Percentiles rank a stretch among this genome's conserved stretches.
These are phyloP conservation scores for Dolomedes plantarius DNA, from an alignment of 2,888 invertebrate species.

Conservation along the genomic window DNA sequence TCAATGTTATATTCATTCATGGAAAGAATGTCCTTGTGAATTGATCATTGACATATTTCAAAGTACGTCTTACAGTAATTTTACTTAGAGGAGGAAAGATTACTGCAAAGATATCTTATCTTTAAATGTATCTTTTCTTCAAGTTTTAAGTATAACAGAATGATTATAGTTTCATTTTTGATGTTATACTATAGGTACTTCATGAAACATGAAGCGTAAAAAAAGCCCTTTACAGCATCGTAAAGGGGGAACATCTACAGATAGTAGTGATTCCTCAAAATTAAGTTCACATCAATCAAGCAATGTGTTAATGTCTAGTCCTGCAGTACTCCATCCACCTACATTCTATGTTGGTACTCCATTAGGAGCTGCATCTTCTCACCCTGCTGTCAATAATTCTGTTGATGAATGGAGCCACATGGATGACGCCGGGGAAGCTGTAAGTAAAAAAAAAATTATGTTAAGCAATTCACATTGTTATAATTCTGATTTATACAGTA, in stretches of 20 bases:
- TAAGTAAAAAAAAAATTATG: too few species aligned
- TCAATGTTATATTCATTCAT: too few species aligned
- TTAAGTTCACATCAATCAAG: conserved; percentile 27
- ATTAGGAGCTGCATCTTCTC: conserved; percentile 42
- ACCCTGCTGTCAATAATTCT: conserved; percentile 43
- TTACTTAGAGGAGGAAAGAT: too few species aligned
- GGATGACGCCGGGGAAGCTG: conserved; percentile 49
- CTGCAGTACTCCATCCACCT: conserved; percentile 53
- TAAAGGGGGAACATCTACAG: conserved; percentile 54
- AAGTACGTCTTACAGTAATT: too few species aligned
- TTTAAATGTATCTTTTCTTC: too few species aligned
- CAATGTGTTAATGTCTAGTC: conserved; percentile 53
- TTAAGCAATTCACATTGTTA: too few species aligned
- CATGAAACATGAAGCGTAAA: conserved; percentile 59
- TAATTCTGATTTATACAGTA: too few species aligned
- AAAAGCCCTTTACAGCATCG: conserved; percentile 65
- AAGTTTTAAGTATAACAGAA: too few species aligned
- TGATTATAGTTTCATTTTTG: too few species aligned
- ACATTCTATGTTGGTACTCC: conserved; percentile 37
- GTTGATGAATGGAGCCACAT: conserved; percentile 46
- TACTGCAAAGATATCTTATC: too few species aligned
- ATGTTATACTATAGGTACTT: background rate
- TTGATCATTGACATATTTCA: too few species aligned
- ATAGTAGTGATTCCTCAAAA: conserved; percentile 62
- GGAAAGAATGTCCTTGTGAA: too few species aligned